phyloP scores from a whole-genome alignment of 2,797 vertebrate species.

The Xiphophorus birchmanni region DNA sequence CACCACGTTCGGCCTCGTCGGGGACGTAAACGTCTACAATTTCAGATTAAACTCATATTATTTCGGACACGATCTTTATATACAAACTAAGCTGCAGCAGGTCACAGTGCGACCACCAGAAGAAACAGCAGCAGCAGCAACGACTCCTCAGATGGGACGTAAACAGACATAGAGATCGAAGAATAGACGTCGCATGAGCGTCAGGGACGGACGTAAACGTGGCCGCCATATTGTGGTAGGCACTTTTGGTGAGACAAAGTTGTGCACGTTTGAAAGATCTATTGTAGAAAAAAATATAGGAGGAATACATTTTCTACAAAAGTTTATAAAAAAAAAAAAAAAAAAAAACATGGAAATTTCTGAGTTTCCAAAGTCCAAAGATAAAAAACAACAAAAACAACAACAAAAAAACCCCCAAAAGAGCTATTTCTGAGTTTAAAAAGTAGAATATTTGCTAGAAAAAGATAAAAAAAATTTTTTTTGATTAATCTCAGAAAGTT shows the following conservation, averaged over 20 bases:
- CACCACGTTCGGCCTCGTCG: conserved; percentile 4
- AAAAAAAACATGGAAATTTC: too few relatives aligned
- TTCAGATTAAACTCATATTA: conserved; percentile 30
- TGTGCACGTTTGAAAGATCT: background rate
- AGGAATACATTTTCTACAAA: too few relatives aligned
- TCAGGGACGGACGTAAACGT: background rate
- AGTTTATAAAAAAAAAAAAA: too few relatives aligned
- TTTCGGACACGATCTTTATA: conserved; percentile 14
- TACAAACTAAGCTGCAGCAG: conserved; percentile 52
- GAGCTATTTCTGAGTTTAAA: too few relatives aligned
- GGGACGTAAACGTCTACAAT: conserved; percentile 4
- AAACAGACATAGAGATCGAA: conserved; percentile 50
- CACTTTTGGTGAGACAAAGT: background rate
- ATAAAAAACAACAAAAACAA: too few relatives aligned
- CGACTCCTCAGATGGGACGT: conserved; percentile 53
- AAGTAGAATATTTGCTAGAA: too few relatives aligned
- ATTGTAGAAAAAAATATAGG: too few relatives aligned
- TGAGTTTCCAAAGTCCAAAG: too few relatives aligned
- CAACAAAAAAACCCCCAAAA: too few relatives aligned
- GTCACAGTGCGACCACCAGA: conserved; percentile 37
- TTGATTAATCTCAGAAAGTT: too few relatives aligned
- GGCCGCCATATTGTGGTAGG: background rate
- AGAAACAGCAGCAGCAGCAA: conserved; percentile 9
- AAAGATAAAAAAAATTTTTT: too few relatives aligned
- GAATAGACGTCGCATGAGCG: background rate